Base-by-base conservation (phyloP, 2,797 vertebrate species). In the Aplochiton taeniatus region DNA sequence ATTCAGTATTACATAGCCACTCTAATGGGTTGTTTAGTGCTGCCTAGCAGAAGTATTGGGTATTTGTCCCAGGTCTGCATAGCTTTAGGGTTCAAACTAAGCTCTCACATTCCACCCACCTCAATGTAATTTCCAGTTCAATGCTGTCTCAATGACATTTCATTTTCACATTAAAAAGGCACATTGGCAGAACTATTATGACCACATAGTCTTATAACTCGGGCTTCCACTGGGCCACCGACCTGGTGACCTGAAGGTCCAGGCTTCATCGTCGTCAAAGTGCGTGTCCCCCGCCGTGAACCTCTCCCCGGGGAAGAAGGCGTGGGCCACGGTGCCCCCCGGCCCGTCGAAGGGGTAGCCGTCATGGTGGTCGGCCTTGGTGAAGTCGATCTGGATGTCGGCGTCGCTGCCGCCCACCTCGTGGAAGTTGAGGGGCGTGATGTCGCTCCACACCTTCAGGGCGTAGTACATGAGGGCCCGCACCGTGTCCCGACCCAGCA, bases 321-420 rank as follows among this genome's bases (percentile, higher is more conserved):
- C 97, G 0, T 99, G 97, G 0, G 97, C 97, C 76, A 98, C 95
- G 0, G 96, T 94, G 11, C 97, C 97, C 0, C 97, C 97, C 0
- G 97, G 96, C 4, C 97, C 97, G 0, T 98, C 97, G 0, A 98
- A 98, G 18, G 96, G 96, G 75, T 96, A 98, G 12, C 92, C 91
- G 0, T 98, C 96, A 0, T 94, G 82, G 85, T 98, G 96, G 58
- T 98, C 93, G 0, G 94, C 94, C 72, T 92, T 95, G 72, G 95
- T 95, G 89, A 98, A 99, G 88, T 98, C 97, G 4, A 98, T 96
- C 78, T 98, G 96, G 86, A 99, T 98, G 85, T 99, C 97, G 0
- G 97, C 96, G 0, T 94, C 77, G 7, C 86, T 95, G 61, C 96
- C 96, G 0, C 95, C 96, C 77, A 98, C 97, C 84, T 99, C 97